Evolutionary conservation across 2,113 vertebrate genomes (phyloP).

Genomic region (Xyliphius kryptos): DNA sequence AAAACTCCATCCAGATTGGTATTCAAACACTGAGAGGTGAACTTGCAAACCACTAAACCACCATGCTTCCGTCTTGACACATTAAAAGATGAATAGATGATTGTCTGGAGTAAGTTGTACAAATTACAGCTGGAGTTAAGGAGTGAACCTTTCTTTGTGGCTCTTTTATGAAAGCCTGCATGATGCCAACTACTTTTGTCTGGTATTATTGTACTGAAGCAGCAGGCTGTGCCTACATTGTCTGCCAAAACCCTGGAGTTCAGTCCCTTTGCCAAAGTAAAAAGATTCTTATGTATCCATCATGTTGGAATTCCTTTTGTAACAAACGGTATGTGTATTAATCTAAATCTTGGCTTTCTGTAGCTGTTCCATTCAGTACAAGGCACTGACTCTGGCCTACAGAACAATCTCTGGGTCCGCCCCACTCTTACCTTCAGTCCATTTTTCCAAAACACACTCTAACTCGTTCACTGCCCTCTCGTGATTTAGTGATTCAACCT

Average conservation of each 20-base stretch:
- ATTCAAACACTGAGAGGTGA: no score
- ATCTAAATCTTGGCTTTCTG: no score
- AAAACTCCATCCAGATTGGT: no score
- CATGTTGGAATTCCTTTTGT: slow-evolving; percentile 2
- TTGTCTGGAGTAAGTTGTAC: neutral
- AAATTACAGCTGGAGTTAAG: neutral
- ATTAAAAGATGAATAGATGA: neutral
- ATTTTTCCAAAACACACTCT: no score
- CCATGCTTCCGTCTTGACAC: no score
- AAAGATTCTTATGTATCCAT: slow-evolving; percentile 16
- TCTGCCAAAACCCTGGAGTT: slow-evolving; percentile 11
- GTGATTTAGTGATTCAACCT: no score
- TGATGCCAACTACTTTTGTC: slow-evolving; percentile 13
- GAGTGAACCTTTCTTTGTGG: slow-evolving; percentile 13
- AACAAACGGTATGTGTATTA: no score
- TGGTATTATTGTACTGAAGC: slow-evolving; percentile 19
- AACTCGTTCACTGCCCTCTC: no score
- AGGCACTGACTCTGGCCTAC: no score
- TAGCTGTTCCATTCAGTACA: no score
- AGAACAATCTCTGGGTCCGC: no score
- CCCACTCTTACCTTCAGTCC: no score
- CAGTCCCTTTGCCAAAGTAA: slow-evolving; percentile 11
- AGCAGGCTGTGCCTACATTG: slow-evolving; percentile 14
- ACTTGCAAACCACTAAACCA: neutral
- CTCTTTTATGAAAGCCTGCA: neutral